Evolutionary conservation across 2,113 vertebrate genomes (phyloP).

Genomic region (Nematolebias whitei): DNA sequence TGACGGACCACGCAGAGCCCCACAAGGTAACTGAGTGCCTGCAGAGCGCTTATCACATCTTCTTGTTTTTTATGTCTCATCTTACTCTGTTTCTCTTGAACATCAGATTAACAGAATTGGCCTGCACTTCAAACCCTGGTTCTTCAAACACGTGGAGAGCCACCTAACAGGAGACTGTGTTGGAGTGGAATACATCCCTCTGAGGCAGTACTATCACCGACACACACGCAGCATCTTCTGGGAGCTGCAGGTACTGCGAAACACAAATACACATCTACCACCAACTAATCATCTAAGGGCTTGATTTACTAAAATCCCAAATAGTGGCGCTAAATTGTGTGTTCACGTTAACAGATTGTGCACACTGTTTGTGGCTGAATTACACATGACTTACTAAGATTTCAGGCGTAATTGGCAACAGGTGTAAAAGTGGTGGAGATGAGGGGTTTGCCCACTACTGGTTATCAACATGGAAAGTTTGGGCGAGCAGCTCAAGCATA

Average conservation of each 20-base stretch:
- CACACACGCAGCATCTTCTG: constrained; percentile 99
- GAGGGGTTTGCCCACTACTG: too few species aligned
- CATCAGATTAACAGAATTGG: constrained; percentile 91
- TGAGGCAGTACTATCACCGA: constrained; percentile 96
- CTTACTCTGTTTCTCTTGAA: neutral
- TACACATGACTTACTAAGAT: too few species aligned
- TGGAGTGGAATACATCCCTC: constrained; percentile 91
- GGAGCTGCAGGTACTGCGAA: constrained; percentile 92
- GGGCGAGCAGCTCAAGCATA: too few species aligned
- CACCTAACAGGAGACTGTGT: constrained; percentile 80
- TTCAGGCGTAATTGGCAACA: too few species aligned
- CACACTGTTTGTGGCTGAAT: too few species aligned
- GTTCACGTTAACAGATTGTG: too few species aligned
- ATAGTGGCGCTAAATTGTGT: too few species aligned
- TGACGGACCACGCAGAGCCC: constrained; percentile 88
- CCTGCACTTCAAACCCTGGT: constrained; percentile 95
- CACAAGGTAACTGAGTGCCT: constrained; percentile 80
- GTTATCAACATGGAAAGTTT: too few species aligned
- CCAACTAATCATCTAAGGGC: too few species aligned
- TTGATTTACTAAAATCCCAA: too few species aligned
- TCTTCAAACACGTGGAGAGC: constrained; percentile 94
- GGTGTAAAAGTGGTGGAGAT: too few species aligned
- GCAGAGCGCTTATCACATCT: neutral
- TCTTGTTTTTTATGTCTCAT: neutral
- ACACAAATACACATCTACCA: constrained; percentile 24